Evolutionary conservation across 2,797 vertebrate genomes (phyloP).

Genomic region (Tarsius wallacei): DNA sequence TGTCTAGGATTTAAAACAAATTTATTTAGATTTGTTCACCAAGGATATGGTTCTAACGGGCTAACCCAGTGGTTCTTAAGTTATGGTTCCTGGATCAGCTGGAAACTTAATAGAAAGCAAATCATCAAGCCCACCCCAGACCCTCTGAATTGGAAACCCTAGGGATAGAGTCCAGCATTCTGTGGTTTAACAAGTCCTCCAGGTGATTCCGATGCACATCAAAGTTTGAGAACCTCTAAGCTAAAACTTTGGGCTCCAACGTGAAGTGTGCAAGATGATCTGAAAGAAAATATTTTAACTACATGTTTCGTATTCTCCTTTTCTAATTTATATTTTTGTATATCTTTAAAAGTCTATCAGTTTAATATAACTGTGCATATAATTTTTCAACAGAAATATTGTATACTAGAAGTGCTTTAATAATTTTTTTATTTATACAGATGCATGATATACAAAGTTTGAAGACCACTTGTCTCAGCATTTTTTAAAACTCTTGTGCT

Average conservation of each 20-base stretch:
- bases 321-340: slow-evolving; percentile 35
- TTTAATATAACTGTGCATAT: neutral
- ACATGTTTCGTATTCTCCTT: slow-evolving; percentile 36
- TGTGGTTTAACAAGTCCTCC: neutral
- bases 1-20: neutral
- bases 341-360: neutral
- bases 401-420: neutral
- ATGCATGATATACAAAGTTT: neutral
- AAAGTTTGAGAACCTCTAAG: neutral
- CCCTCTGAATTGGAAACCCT: neutral
- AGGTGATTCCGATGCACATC: neutral
- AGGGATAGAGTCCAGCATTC: neutral
- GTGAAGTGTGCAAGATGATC: neutral
- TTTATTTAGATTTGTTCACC: neutral
- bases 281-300: slow-evolving; percentile 11
- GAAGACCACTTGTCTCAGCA: slow-evolving; percentile 15
- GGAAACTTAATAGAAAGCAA: slow-evolving; percentile 18
- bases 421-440: neutral
- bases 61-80: slow-evolving; percentile 21
- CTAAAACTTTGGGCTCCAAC: neutral
- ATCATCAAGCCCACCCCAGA: neutral
- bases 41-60: neutral
- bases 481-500: slow-evolving; percentile 17
- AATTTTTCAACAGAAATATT: neutral
- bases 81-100: neutral